Percentiles rank a stretch among this genome's conserved stretches.
Evolutionary conservation across 2,113 vertebrate species (phyloP).

Genomic region (Hippocampus guttulatus): DNA sequence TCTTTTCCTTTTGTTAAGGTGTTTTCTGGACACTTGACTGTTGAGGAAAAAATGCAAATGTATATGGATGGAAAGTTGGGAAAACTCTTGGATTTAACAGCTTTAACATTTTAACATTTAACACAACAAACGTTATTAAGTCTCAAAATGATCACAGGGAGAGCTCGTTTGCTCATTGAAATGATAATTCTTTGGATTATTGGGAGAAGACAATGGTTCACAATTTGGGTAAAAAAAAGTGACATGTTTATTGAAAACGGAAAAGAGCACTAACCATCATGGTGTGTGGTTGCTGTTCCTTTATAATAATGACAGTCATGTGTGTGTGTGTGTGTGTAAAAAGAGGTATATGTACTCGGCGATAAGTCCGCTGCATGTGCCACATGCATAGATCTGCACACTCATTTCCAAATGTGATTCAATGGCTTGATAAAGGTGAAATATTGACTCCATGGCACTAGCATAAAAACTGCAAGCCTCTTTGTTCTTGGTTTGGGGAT

Average conservation of each 20-base stretch:
- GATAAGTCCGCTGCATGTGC: neutral
- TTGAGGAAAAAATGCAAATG: slow-evolving; percentile 72
- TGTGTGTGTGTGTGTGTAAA: too few species aligned
- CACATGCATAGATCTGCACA: neutral
- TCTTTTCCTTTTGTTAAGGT: slow-evolving; percentile 52
- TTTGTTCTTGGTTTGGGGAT: too few species aligned
- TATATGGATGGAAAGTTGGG: slow-evolving; percentile 47
- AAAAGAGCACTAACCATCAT: neutral
- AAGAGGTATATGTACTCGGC: neutral
- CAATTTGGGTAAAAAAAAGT: neutral
- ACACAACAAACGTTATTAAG: neutral
- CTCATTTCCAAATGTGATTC: neutral
- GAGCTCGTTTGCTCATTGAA: neutral
- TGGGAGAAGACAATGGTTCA: neutral
- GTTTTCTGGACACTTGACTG: slow-evolving; percentile 69
- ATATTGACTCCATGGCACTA: neutral
- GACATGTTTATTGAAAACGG: neutral
- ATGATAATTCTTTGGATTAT: neutral
- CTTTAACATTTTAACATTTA: too few species aligned
- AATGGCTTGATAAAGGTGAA: neutral
- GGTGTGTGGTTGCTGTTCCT: neutral
- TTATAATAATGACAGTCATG: too few species aligned
- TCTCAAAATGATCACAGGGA: neutral
- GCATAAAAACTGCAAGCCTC: too few species aligned
- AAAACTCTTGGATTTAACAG: slow-evolving; percentile 22